Evolutionary conservation across 2,888 invertebrate genomes (phyloP), one percentile per base, ranked within the genome.

Genomic region (Stenodera caucasica): DNA sequence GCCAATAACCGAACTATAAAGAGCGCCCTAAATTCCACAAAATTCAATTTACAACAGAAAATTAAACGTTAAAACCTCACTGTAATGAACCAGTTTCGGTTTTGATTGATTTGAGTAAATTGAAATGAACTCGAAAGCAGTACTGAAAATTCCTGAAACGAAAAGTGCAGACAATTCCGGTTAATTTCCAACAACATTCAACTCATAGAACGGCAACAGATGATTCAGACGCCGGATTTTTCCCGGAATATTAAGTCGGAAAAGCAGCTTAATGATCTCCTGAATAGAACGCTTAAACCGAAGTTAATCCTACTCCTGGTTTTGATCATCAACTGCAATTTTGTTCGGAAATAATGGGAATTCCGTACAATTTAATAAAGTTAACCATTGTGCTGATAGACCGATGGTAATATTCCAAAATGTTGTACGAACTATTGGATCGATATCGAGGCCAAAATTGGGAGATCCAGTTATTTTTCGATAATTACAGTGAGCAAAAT

Each of bases 161-260:
- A 91, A 90, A 33, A 91, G 82, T 1, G 90, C 91, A 29, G 89
- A 86, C 49, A 91, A 82, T 0, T 90, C 90, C 11, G 87, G 87
- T 68, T 88, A 82, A 76, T 84, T 79, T 1, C 81, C 78, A 0
- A 89, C 83, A 15, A 87, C 80, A 68, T 88, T 87, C 82, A 90
- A 87, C 9, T 90, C 84, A 71, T 88, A 90, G 70, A 86, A 85
- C 0, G 90, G 90, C 1, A 90, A 82, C 12, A 75, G 52, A 58
- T 85, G 84, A 72, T 85, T 85, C 66, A 82, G 80, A 72, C 82
- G 82, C 33, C 81, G 79, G 45, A 85, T 84, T 65, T 81, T 83
- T 49, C 84, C 83, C 4, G 84, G 81, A n/a, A 82, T 0, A 85
- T 82, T 23, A 88, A 49, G 30, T 60, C 63, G 7, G 51, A 53